These are phyloP conservation scores for Ptilonorhynchus violaceus DNA, from an alignment of 2,113 vertebrate genomes.

Conservation along the genomic window DNA sequence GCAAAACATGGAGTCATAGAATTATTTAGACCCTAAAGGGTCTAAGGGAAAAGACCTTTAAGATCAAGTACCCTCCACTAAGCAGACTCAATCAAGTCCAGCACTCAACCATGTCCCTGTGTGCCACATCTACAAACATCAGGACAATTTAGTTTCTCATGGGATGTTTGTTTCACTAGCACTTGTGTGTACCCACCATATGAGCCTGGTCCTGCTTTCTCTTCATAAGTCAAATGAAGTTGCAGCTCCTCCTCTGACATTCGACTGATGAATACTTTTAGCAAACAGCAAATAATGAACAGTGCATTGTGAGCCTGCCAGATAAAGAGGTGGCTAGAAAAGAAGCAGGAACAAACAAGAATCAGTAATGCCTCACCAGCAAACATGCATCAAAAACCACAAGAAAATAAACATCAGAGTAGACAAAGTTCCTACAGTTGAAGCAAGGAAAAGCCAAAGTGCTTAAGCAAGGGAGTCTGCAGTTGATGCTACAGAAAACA, in stretches of 20 bases:
- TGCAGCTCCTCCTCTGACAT: constrained; percentile 91
- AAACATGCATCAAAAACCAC: not conserved
- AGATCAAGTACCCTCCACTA: not conserved
- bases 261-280: constrained; percentile 92
- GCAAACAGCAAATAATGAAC: constrained; percentile 93
- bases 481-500: not conserved
- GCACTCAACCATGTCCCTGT: not conserved
- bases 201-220: constrained; percentile 78
- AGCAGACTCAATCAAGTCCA: not conserved
- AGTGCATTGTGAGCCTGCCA: constrained; percentile 98
- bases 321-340: constrained; percentile 92
- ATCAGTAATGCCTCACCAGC: not conserved
- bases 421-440: not conserved
- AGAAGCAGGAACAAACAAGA: constrained; percentile 26
- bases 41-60: not conserved
- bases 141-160: not conserved
- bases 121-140: fast-evolving
- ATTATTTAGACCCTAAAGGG: too few relatives aligned
- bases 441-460: not conserved
- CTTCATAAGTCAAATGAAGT: constrained; percentile 89
- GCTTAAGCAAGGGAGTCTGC: not conserved
- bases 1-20: not conserved
- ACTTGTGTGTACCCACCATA: constrained; percentile 73
- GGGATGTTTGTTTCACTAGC: not conserved
- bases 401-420: not conserved